Conservation (phyloP, 2,113 vertebrate genomes). For the Chlorocebus sabaeus region DNA sequence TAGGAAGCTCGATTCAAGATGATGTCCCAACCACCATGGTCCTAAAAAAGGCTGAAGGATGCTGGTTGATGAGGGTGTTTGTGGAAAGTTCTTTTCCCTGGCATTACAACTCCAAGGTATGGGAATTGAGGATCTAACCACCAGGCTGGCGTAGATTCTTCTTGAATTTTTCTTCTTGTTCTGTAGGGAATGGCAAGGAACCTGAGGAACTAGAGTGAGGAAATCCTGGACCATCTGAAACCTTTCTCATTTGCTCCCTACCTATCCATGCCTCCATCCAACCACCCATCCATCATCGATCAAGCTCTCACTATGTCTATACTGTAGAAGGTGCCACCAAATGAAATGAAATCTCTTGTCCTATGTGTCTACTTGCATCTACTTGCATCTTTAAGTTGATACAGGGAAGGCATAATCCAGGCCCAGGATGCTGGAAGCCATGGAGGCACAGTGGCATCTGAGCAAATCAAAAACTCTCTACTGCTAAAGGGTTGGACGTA, state of each 20-base stretch:
- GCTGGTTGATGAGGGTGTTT: not conserved
- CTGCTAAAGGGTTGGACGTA: not conserved
- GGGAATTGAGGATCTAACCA: not conserved
- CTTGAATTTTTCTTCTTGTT: not conserved
- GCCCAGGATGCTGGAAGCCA: not conserved
- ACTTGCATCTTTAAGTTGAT: not conserved
- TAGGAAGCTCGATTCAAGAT: not conserved
- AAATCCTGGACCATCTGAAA: not conserved
- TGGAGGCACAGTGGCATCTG: not conserved
- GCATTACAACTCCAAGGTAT: not conserved
- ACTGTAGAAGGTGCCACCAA: not conserved
- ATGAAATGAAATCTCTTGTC: not conserved
- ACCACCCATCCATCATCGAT: too few species aligned
- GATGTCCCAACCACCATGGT: not conserved
- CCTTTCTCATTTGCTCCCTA: not conserved
- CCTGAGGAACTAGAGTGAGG: not conserved
- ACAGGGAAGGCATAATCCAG: not conserved
- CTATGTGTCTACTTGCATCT: not conserved
- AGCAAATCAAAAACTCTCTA: not conserved
- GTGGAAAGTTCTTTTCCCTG: not conserved
- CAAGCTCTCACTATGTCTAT: not conserved
- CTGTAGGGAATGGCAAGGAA: not conserved
- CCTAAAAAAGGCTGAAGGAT: not conserved
- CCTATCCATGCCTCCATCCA: not conserved
- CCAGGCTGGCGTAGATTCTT: not conserved